Conservation (phyloP, 2,888 invertebrate genomes). For the Danaus chrysippus region DNA sequence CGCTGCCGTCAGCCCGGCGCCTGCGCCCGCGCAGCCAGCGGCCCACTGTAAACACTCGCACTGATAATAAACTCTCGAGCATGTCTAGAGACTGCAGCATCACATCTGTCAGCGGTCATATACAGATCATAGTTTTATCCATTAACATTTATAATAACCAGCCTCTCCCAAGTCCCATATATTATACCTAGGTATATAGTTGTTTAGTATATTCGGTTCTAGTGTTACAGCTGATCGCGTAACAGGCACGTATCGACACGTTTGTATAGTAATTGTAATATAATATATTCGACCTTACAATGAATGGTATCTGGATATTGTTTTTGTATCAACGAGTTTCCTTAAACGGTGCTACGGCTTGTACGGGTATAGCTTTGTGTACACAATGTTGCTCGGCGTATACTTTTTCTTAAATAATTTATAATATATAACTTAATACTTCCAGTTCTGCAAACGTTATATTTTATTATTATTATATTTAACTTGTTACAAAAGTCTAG, state of each 20-base stretch:
- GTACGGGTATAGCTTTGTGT: constrained; percentile 9
- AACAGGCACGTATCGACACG: no score
- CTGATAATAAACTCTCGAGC: constrained; percentile 50
- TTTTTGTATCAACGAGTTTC: constrained; percentile 33
- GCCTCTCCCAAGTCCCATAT: not conserved
- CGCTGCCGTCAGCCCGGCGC: constrained; percentile 56
- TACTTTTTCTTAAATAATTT: not conserved
- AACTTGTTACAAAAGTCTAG: no score
- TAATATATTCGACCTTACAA: no score
- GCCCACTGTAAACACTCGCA: constrained; percentile 53
- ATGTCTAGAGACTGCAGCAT: constrained; percentile 13
- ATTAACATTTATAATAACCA: not conserved
- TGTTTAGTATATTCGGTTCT: not conserved
- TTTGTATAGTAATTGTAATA: no score
- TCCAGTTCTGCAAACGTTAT: no score
- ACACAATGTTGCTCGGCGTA: not conserved
- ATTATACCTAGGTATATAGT: no score
- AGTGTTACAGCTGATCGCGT: no score
- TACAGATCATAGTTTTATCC: not conserved
- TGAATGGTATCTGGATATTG: no score
- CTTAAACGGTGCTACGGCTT: constrained; percentile 36
- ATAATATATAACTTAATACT: no score
- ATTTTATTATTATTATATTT: no score
- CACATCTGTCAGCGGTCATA: not conserved
- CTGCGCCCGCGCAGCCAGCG: constrained; percentile 43